Evolutionary conservation across 1,140 invertebrate species (phyloP).

Genomic region (Cyclargus thomasi): DNA sequence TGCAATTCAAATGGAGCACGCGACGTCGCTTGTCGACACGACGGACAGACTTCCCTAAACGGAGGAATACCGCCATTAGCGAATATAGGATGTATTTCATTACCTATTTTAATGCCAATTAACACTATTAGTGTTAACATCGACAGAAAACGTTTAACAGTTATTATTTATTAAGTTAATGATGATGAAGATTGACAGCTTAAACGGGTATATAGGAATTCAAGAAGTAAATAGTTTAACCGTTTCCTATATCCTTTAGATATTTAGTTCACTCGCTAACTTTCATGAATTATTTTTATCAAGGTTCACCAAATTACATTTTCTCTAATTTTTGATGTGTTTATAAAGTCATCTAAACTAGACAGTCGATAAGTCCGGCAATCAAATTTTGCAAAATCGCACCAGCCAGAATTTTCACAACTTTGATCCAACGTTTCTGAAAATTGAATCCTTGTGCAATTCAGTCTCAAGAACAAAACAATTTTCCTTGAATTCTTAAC

Average conservation of each 20-base stretch:
- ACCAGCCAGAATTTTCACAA: too few relatives aligned
- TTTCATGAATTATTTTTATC: too few relatives aligned
- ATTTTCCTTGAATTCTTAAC: too few relatives aligned
- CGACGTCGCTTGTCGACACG: not conserved
- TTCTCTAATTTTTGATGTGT: too few relatives aligned
- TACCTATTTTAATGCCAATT: not conserved
- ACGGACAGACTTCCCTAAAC: not conserved
- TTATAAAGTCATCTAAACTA: too few relatives aligned
- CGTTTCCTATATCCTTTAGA: not conserved
- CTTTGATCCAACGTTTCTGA: too few relatives aligned
- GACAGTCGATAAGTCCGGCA: too few relatives aligned
- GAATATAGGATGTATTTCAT: not conserved
- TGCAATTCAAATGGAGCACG: not conserved
- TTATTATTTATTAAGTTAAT: not conserved
- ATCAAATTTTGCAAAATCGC: too few relatives aligned
- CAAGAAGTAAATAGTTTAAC: not conserved
- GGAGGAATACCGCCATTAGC: not conserved
- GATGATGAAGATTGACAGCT: not conserved
- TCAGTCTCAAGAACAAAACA: too few relatives aligned
- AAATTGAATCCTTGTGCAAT: too few relatives aligned
- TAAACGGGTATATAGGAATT: not conserved
- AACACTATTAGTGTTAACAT: not conserved
- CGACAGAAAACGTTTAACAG: not conserved
- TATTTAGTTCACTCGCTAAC: not conserved
- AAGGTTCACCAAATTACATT: too few relatives aligned